Evolutionary conservation across 1,140 invertebrate species (phyloP).

Genomic region (Lutraria rhynchaena): DNA sequence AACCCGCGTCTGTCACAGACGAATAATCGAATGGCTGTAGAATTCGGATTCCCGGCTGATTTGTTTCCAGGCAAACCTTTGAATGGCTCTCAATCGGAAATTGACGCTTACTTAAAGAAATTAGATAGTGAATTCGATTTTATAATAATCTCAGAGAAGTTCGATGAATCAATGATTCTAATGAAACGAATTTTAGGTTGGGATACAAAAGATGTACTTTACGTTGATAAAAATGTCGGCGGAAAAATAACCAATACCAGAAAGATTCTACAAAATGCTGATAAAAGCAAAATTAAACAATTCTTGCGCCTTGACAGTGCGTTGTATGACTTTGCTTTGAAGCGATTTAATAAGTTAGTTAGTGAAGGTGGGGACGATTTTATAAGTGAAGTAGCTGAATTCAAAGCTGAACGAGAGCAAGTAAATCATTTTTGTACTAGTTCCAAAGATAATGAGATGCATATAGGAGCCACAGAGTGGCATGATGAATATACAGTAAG

Average conservation of each 20-base stretch:
- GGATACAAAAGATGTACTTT: slow-evolving; percentile 63
- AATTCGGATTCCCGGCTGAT: slow-evolving; percentile 60
- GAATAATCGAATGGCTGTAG: slow-evolving; percentile 65
- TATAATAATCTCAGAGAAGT: slow-evolving; percentile 63
- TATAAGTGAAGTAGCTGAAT: slow-evolving; percentile 5
- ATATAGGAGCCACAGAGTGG: slow-evolving; percentile 16
- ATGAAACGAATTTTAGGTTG: slow-evolving; percentile 62
- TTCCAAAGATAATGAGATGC: neutral
- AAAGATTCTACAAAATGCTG: slow-evolving; percentile 9
- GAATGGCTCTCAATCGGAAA: slow-evolving; percentile 28
- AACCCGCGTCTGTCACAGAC: slow-evolving; percentile 32
- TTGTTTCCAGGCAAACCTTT: slow-evolving; percentile 16
- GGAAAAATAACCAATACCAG: neutral
- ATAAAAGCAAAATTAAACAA: neutral
- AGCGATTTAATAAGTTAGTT: slow-evolving; percentile 18
- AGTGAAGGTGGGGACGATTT: slow-evolving; percentile 13
- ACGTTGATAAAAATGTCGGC: slow-evolving; percentile 56
- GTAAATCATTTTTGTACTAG: slow-evolving; percentile 10
- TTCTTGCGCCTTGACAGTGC: slow-evolving; percentile 29
- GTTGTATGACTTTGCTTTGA: slow-evolving; percentile 25
- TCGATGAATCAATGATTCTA: slow-evolving; percentile 66
- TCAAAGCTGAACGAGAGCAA: slow-evolving; percentile 8
- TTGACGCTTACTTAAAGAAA: slow-evolving; percentile 51
- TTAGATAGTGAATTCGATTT: slow-evolving; percentile 63
- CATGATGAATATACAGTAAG: slow-evolving; percentile 11